phyloP scores from a whole-genome alignment of 2,797 vertebrate genomes.

The Centroberyx gerrardi region DNA sequence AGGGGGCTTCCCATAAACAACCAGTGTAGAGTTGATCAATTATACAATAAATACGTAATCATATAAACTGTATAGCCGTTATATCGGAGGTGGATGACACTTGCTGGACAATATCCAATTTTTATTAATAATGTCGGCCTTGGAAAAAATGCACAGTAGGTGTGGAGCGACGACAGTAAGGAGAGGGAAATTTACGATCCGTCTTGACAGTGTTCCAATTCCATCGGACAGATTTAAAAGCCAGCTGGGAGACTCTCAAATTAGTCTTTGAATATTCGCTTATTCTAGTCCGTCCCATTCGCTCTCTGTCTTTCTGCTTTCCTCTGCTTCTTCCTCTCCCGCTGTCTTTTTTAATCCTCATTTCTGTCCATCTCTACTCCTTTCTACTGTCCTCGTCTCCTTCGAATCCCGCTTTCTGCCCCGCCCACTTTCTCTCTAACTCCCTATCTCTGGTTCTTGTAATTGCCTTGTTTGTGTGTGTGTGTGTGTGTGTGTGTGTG shows the following conservation, averaged over 20 bases:
- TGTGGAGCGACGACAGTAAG: slow-evolving; percentile 32
- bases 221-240: slow-evolving; percentile 65
- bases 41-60: slow-evolving; percentile 17
- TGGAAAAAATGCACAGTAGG: slow-evolving; percentile 23
- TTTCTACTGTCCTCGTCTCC: not conserved
- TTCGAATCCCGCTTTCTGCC: slow-evolving; percentile 21
- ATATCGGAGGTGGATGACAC: slow-evolving; percentile 16
- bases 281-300: slow-evolving; percentile 16
- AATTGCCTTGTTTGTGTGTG: not conserved
- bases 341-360: slow-evolving; percentile 4
- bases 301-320: not conserved
- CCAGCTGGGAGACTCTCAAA: slow-evolving; percentile 41
- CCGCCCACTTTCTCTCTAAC: slow-evolving; percentile 21
- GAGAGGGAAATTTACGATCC: slow-evolving; percentile 59
- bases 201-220: slow-evolving; percentile 47
- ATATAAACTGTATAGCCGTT: slow-evolving; percentile 1
- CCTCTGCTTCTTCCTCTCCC: not conserved
- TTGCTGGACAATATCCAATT: slow-evolving; percentile 34
- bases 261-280: slow-evolving; percentile 55
- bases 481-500: not conserved
- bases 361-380: slow-evolving; percentile 14
- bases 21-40: slow-evolving; percentile 12
- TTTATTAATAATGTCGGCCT: not conserved
- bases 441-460: not conserved
- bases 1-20: not conserved